These are phyloP conservation scores for Avahi laniger DNA, from an alignment of 2,797 vertebrate species.

Conservation along the genomic window DNA sequence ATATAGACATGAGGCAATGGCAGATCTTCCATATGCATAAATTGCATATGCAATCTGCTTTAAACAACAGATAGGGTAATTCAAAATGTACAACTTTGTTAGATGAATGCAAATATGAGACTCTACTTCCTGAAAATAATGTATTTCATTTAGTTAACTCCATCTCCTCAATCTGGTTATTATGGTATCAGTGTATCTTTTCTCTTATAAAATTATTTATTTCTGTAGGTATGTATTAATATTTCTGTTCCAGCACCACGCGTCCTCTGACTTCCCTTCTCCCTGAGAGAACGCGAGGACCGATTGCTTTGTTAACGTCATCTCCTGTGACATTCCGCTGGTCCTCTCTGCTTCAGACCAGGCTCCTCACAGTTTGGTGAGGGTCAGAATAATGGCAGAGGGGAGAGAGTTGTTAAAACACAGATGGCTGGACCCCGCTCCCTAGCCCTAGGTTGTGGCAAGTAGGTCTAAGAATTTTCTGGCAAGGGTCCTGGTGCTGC, in stretches of 20 bases:
- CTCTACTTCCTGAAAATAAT: background rate
- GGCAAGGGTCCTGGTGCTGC: background rate
- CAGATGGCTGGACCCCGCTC: background rate
- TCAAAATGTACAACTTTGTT: background rate
- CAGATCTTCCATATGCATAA: background rate
- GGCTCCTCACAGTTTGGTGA: background rate
- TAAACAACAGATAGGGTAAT: background rate
- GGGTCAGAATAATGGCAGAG: background rate
- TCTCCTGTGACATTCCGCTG: background rate
- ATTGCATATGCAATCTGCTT: background rate
- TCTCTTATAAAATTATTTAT: background rate
- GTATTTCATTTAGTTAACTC: background rate
- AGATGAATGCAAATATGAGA: background rate
- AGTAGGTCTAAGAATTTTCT: background rate
- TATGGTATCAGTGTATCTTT: background rate
- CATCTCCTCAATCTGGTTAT: background rate
- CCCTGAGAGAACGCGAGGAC: background rate
- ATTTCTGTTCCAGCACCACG: background rate
- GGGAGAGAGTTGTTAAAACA: background rate
- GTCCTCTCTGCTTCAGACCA: background rate
- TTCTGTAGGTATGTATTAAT: background rate
- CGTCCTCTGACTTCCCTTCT: background rate
- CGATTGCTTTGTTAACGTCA: background rate
- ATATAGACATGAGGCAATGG: background rate
- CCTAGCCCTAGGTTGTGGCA: background rate